These are phyloP conservation scores for Agonopterix alstromeriana DNA, from an alignment of 2,888 invertebrate species.

Conservation along the genomic window DNA sequence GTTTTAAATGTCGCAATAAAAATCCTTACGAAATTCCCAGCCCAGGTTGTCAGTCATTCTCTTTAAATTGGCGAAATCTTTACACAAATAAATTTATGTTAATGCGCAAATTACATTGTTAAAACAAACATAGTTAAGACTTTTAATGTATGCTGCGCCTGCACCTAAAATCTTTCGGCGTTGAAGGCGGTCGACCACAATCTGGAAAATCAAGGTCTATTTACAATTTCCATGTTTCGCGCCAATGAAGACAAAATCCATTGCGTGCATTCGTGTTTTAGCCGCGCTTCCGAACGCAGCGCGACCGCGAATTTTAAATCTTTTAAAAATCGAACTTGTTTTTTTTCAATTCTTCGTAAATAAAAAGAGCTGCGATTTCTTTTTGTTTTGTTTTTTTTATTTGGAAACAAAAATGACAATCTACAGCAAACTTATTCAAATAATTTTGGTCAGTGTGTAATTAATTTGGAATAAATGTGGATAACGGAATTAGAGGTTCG, in stretches of 20 bases:
- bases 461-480: constrained; percentile 12
- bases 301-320: constrained; percentile 11
- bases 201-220: constrained; percentile 54
- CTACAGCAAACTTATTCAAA: constrained; percentile 71
- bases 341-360: constrained; percentile 2
- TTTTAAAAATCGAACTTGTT: constrained; percentile 15
- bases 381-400: not conserved
- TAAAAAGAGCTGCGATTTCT: not conserved
- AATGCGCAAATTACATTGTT: too few relatives aligned
- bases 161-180: not conserved
- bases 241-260: constrained; percentile 35
- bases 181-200: not conserved
- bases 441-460: constrained; percentile 67
- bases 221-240: constrained; percentile 19
- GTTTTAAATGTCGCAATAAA: too few relatives aligned
- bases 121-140: too few relatives aligned
- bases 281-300: constrained; percentile 41
- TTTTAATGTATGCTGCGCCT: too few relatives aligned
- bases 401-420: constrained; percentile 45
- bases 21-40: too few relatives aligned
- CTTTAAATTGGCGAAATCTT: too few relatives aligned
- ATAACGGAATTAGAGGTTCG: constrained; percentile 3
- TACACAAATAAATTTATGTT: too few relatives aligned
- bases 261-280: constrained; percentile 33
- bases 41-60: too few relatives aligned